These are phyloP conservation scores for Pontoporia blainvillei DNA, from an alignment of 2,113 vertebrate genomes.

Conservation along the genomic window DNA sequence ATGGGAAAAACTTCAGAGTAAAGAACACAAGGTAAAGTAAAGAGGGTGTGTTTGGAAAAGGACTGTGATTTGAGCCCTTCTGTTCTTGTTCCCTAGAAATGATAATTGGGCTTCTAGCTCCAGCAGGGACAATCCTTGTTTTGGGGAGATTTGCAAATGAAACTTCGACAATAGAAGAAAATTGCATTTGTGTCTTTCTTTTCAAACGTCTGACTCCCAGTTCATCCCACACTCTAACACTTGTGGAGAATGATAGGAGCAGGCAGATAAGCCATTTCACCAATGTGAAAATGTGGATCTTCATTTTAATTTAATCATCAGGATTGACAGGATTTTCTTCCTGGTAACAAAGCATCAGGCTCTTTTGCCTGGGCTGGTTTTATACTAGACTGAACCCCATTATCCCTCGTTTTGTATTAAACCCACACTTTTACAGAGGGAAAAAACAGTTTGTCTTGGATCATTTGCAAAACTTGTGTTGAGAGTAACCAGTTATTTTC, in stretches of 20 bases:
- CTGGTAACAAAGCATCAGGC: not conserved
- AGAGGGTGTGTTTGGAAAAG: not conserved
- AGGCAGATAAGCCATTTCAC: not conserved
- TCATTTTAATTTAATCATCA: constrained; percentile 27
- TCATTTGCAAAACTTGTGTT: not conserved
- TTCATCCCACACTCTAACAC: not conserved
- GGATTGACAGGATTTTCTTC: not conserved
- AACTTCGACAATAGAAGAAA: not conserved
- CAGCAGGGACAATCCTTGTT: not conserved
- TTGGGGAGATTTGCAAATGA: not conserved
- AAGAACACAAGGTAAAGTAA: not conserved
- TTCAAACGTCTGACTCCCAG: no score
- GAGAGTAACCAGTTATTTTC: not conserved
- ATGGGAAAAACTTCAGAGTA: not conserved
- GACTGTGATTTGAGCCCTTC: not conserved
- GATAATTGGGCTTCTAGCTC: not conserved
- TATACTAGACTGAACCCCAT: not conserved
- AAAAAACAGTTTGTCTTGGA: not conserved
- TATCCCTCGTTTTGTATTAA: not conserved
- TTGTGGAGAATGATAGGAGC: not conserved
- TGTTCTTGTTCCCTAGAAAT: not conserved
- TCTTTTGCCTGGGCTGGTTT: not conserved
- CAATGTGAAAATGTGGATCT: not conserved
- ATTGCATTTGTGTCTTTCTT: not conserved
- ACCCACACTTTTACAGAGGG: not conserved